Evolutionary conservation across 2,888 invertebrate genomes (phyloP), one percentile per base, ranked within the genome.

Genomic region (Hydrotaea diabolus): DNA sequence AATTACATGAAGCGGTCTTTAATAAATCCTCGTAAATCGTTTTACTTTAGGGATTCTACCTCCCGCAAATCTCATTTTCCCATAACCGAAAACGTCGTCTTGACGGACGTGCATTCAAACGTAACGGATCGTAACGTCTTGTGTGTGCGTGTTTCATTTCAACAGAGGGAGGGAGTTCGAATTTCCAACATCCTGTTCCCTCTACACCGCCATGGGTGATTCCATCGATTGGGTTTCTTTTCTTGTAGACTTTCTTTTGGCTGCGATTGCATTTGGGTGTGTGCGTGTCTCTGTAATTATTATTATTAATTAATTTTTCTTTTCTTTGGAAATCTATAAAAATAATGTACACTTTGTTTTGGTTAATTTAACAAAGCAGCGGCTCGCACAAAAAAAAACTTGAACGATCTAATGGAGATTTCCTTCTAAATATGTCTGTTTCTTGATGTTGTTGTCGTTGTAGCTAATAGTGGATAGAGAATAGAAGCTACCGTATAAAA

Each of bases 151-250:
- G 5, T 17, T 31, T 62, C 31, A n/a, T 36, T 62, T 31, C 62
- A 11, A 36, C 26, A 19, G 9, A 69, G 69, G 62, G 39, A 73
- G 59, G 23, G n/a, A 57, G 39, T 74, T 59, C 74, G 59, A 74
- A 74, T 59, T 59, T 74, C 46, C 11, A 74, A 74, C 74, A 74
- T 74, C 59, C 74, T 74, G 74, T 74, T 74, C 23, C 26, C 36
- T 57, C 19, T 3, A 5, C 11, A 64, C 4, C 7, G 15, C 13
- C 15, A n/a, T n/a, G 23, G 62, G 2, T n/a, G 31, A 62, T 62
- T 31, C 36, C 31, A 62, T 62, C 31, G 62, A 62, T 23, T 23
- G 19, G 59, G 39, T 39, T 66, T 66, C 21, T 23, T 46, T 69
- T 43, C 39, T 31, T 31, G 2, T 46, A n/a, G n/a, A n/a, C 19